Base-by-base conservation (phyloP, 1,140 invertebrate species). In the Nasonia longicornis region DNA sequence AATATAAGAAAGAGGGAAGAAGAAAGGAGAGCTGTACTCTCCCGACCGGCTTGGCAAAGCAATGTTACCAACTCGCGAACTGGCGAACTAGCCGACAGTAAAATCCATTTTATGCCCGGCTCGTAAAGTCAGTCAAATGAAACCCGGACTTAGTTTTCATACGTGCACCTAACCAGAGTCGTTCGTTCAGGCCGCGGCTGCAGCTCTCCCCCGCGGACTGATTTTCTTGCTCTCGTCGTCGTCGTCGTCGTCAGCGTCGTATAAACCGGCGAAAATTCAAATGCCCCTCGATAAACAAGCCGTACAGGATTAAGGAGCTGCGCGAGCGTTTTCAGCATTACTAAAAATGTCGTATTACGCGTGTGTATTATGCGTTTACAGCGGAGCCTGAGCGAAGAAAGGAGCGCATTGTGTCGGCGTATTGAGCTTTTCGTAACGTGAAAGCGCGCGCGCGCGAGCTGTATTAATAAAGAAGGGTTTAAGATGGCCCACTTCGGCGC, bases 111-210 rank as follows among this genome's bases (percentile, higher is more conserved):
- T 89, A 89, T 89, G 88, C 88, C 88, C 86, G 77, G 83, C 85
- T 89, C 88, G 88, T 89, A 89, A 89, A 89, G 88, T 85, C 88
- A 89, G 88, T 89, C 88, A 87, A 89, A 89, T 89, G 88, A 89
- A 89, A 89, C 88, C 86, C 79, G 85, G 87, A 89, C 88, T 89
- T 88, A 88, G 88, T 89, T 89, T 89, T 89, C 88, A 89, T 89
- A 89, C 87, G 87, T 87, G 87, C 87, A 86, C 75, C 87, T 85
- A 85, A 81, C 84, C 81, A 72, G 80, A 77, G 80, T 79, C 81
- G 77, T 80, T 76, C 79, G 52, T 58, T 58, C 52, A 58, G 52
- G 52, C 52, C 52, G 20, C 45, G 12, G 67, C 67, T 42, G 77
- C 67, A 73, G 29, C 64, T 45, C 52, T 79, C 52, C 14, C 26